phyloP scores from a whole-genome alignment of 92 coral and sea anemone species.

The Virgularia gustaviana region DNA sequence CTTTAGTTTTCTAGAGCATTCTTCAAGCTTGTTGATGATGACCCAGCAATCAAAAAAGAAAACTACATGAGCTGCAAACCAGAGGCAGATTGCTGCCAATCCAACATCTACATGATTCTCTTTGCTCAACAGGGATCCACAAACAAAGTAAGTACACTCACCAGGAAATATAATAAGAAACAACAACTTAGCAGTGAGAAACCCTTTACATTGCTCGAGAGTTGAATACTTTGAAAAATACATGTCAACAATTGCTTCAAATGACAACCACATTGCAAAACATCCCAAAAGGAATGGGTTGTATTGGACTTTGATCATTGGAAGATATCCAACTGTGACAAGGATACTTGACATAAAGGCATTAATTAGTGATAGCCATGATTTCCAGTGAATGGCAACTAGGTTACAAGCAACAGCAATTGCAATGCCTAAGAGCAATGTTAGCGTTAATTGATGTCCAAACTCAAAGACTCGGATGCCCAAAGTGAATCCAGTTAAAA shows the following conservation, averaged over 20 bases:
- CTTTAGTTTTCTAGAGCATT: constrained; percentile 68
- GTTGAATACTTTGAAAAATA: constrained; percentile 83
- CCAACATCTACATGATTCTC: constrained; percentile 58
- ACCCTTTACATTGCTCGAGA: constrained; percentile 78
- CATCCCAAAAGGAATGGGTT: constrained; percentile 83
- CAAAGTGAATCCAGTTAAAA: constrained; percentile 70
- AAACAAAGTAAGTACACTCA: constrained; percentile 53
- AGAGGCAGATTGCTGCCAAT: constrained; percentile 69
- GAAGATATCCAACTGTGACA: constrained; percentile 70
- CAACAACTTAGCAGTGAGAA: constrained; percentile 63
- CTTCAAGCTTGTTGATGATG: constrained; percentile 86
- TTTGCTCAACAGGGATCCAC: constrained; percentile 63
- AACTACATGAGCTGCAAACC: constrained; percentile 84
- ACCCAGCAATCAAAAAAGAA: constrained; percentile 89
- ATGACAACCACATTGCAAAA: constrained; percentile 70
- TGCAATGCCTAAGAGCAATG: constrained; percentile 56
- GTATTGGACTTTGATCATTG: constrained; percentile 73
- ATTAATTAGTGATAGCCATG: constrained; percentile 70
- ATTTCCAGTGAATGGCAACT: constrained; percentile 81
- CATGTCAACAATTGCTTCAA: constrained; percentile 74
- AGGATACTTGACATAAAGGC: constrained; percentile 61
- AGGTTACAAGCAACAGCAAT: constrained; percentile 69
- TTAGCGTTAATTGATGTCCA: constrained; percentile 67
- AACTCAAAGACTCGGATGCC: constrained; percentile 76
- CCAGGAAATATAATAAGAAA: constrained; percentile 48